Evolutionary conservation across 2,797 vertebrate genomes (phyloP), one percentile per base, ranked within the genome.

Genomic region (Cichlasoma orientale): DNA sequence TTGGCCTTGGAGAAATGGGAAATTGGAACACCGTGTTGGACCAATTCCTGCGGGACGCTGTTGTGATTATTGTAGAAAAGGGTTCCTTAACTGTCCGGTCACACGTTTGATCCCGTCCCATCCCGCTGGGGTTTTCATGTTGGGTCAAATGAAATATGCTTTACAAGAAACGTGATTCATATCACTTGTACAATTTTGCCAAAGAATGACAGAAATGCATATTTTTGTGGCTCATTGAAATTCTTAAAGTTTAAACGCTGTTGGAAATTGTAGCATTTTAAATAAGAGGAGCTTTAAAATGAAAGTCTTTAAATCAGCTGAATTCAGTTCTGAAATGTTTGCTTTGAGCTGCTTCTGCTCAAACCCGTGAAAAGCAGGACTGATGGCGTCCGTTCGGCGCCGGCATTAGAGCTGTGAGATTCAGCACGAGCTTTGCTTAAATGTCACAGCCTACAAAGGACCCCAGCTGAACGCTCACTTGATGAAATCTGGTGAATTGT

Each of bases 21-120:
- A 71, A 83, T 82, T 58, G 73, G 73, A 75, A 14, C 4, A 6
- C 4, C 4, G 36, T 53, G 75, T 70, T 73, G 19, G 33, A 3
- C 23, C 82, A 50, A 82, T 87, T 85, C 74, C 86, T 80, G 56
- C 10, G 77, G 72, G 84, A 72, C 55, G 86, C 56, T 82, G 79
- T 57, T 63, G 58, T 77, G 75, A 78, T 78, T 59, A 53, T 72
- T 58, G 75, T 55, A 41, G 57, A 68, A 74, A 84, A 72, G 75
- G 68, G 84, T 77, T 79, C 47, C 36, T 71, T 50, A 79, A 82
- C 78, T 11, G 61, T 71, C 55, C 44, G 69, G 69, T 84, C 81
- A 53, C 77, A 55, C 3, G 4, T 72, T 69, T 76, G 72, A 77
- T 72, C 71, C 16, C 72, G 52, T 69, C 31, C 31, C 13, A n/a